Conservation (phyloP, 1,140 invertebrate species). For the Trichonephila clavipes region DNA sequence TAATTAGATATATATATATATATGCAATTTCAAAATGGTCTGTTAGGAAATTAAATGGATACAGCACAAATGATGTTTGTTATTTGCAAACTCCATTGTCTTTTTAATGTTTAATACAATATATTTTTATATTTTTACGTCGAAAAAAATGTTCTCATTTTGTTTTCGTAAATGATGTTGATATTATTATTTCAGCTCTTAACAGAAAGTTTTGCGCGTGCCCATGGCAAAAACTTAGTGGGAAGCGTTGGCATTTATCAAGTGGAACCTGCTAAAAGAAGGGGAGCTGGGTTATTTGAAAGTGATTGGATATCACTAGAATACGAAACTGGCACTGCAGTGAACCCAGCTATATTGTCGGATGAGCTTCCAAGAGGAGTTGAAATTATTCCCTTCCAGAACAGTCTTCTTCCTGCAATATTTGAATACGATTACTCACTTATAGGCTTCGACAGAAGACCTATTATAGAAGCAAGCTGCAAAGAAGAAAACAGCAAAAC, state of each 20-base stretch:
- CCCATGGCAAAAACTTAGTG: not conserved
- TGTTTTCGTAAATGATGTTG: not conserved
- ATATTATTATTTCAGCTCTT: constrained; percentile 1
- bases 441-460: not conserved
- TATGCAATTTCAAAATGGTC: too few species aligned
- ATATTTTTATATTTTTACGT: too few species aligned
- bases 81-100: too few species aligned
- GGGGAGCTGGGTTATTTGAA: not conserved
- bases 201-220: not conserved
- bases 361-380: not conserved
- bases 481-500: not conserved
- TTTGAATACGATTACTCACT: not conserved
- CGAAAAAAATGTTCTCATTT: too few species aligned
- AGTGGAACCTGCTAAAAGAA: not conserved
- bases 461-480: not conserved
- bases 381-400: not conserved
- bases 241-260: not conserved
- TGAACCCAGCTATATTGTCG: not conserved
- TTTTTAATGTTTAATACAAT: too few species aligned
- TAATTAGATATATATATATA: too few species aligned
- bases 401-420: not conserved
- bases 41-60: too few species aligned
- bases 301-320: not conserved
- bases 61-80: too few species aligned
- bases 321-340: not conserved